Evolutionary conservation across 2,797 vertebrate species (phyloP), one percentile per base, ranked within the genome.

Genomic region (Acanthornis magna): DNA sequence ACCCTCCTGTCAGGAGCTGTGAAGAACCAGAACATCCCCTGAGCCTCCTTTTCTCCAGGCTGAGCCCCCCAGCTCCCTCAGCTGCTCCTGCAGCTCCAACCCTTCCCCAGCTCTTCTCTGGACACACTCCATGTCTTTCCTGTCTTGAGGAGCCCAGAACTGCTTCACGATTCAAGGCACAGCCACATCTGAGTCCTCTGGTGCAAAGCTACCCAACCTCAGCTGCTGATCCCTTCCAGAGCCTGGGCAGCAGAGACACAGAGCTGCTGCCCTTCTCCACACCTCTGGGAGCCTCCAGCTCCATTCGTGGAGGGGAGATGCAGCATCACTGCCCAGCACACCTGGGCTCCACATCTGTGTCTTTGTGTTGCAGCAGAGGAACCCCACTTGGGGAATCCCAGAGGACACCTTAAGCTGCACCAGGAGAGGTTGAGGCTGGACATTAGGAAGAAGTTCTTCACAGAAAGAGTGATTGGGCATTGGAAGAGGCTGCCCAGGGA

Each of bases 1-100:
- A 12, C 34, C 57, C 57, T 71, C 42, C 65, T 78, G 65, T 2
- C 50, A 72, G 58, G 57, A 63, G 9, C 1, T 48, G 50, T 48
- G 42, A 25, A 87, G 74, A 55, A 17, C 26, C 50, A 78, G 0
- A 47, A 13, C 21, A 11, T 2, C 5, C 43, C 48, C 58, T 29
- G 60, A 87, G 4, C 27, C 43, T 23, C 67, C 51, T 65, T 29
- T 65, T 1, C 60, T 53, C 29, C 45, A 72, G 36, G 9, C 32
- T 66, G 32, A 87, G 58, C 32, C 32, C 8, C 43, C n/a, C 48
- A 62, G 65, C 57, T 77, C 57, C 50, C 30, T 36, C 84, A 77
- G 57, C 48, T 0, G 0, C 42, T 55, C 42, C 42, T 48, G 30
- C 3, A 1, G 2, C 26, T 42, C 36, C 50, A 78, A 12, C 0